Percentiles rank a stretch among this genome's conserved stretches.
Conservation (phyloP, 2,797 vertebrate species). For the Enteromius trimaculatus region DNA sequence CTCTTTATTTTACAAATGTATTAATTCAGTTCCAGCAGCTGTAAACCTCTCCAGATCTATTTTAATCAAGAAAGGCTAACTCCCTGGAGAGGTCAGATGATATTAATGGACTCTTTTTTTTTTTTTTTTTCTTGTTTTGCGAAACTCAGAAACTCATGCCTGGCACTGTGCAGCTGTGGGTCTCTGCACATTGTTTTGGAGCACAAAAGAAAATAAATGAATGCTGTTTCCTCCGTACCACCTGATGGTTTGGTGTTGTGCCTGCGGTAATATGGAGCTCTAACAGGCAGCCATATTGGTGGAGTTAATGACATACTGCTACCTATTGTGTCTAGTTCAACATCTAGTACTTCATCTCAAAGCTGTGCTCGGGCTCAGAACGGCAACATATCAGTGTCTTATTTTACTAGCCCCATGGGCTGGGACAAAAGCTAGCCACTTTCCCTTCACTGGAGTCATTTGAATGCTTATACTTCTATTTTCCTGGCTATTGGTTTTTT, state of each 20-base stretch:
- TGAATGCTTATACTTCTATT: background rate
- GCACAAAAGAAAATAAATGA: constrained; percentile 55
- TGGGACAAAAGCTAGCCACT: background rate
- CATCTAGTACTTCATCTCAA: constrained; percentile 37
- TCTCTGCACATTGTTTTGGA: constrained; percentile 37
- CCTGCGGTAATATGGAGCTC: constrained; percentile 3
- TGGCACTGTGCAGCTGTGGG: constrained; percentile 36
- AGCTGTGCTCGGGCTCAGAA: background rate
- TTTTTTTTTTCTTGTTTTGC: background rate
- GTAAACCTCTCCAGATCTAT: constrained; percentile 16
- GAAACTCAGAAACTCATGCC: background rate
- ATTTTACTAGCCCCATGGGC: constrained; percentile 13
- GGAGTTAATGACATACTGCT: constrained; percentile 46
- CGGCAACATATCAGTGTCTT: constrained; percentile 32
- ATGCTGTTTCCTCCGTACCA: constrained; percentile 31
- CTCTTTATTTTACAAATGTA: constrained; percentile 16
- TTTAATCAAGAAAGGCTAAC: constrained; percentile 28
- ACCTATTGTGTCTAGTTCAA: constrained; percentile 15
- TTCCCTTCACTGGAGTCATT: constrained; percentile 15
- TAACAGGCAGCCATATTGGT: constrained; percentile 35
- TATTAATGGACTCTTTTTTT: constrained; percentile 16
- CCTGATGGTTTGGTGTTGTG: constrained; percentile 38
- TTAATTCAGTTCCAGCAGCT: background rate
- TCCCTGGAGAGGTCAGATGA: constrained; percentile 25
- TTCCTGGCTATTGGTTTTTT: background rate